A percentile compares a stretch with the other conserved stretches of the same genome.
phyloP scores from a whole-genome alignment of 2,113 vertebrate species.

The Macquaria australasica region DNA sequence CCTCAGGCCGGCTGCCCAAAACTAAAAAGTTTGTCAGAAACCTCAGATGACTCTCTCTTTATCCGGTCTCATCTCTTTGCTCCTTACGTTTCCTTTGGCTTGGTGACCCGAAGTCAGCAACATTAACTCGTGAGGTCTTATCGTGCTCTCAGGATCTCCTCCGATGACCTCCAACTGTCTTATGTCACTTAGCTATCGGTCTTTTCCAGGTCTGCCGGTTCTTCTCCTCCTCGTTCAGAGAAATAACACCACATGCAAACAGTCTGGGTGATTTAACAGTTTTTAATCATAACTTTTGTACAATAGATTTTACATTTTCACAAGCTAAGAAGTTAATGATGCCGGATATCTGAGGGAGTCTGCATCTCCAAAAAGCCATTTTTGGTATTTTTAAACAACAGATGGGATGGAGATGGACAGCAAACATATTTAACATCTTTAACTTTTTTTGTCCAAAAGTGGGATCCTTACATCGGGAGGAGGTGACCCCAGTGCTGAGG shows the following conservation, averaged over 20 bases:
- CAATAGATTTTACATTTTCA: conserved; percentile 87
- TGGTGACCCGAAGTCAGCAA: neutral
- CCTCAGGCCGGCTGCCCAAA: neutral
- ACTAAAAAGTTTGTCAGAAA: neutral
- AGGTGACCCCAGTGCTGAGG: neutral
- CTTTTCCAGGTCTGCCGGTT: neutral
- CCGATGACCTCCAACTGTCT: neutral
- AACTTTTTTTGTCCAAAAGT: conserved; percentile 16
- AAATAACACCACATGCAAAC: conserved; percentile 32
- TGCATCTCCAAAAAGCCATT: conserved; percentile 59
- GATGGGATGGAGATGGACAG: conserved; percentile 58
- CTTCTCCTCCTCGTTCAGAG: neutral
- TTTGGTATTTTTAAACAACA: conserved; percentile 63
- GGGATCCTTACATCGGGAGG: conserved; percentile 8
- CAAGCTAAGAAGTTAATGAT: conserved; percentile 82
- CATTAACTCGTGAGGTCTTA: neutral
- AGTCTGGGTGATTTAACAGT: conserved; percentile 74
- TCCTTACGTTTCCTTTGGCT: neutral
- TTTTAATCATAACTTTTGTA: conserved; percentile 84
- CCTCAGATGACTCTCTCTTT: conserved; percentile 1
- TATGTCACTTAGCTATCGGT: neutral
- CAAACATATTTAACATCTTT: conserved; percentile 54
- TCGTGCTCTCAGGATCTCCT: conserved; percentile 1
- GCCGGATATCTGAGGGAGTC: conserved; percentile 61
- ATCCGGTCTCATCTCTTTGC: neutral